Evolutionary conservation across 53 echinoderm and acorn worm genomes (phyloP), one percentile per base, ranked within the genome.

Genomic region (Astropecten irregularis): DNA sequence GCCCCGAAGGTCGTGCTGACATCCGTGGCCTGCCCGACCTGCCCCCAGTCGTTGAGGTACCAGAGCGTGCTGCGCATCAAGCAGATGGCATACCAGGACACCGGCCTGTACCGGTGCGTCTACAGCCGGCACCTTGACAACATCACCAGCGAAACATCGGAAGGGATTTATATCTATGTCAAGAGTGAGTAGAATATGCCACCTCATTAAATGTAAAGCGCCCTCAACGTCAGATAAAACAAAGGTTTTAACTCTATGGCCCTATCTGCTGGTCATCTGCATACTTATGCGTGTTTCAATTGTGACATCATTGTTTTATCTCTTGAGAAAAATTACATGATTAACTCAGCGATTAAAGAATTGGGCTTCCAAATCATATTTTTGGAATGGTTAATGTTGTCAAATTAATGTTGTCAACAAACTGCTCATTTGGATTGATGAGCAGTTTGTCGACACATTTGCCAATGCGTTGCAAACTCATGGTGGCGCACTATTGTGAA

Each of bases 71-170:
- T 95, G 66, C 84, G 63, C n/a, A 68, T 95, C 10, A 22, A 72
- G 9, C 42, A 51, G 19, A 68, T 79, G 60, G 53, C 40, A 27
- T 84, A 83, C 46, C 79, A 61, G 51, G 95, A 95, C 55, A 89
- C 86, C 11, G 92, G 95, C 16, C 83, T 84, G 37, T 95, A 84
- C 40, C 81, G 69, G 27, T 95, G 95, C 36, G 53, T 92, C 40
- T 95, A 95, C 69, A 95, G 92, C 82, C 84, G 89, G 20, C 90
- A 95, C 53, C 77, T 92, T 25, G 71, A 84, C 33, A 90, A 85
- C 76, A 83, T 90, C 10, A 93, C 84, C 68, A 72, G 74, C 56
- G 93, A 85, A 8, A 93, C 93, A 14, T 79, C 90, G 7, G 42
- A 85, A 0, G 84, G 72, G 18, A 73, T 90, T 38, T 88, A 88